phyloP scores from a whole-genome alignment of 2,888 invertebrate species.

The Chaetogeoica ovagalla region DNA sequence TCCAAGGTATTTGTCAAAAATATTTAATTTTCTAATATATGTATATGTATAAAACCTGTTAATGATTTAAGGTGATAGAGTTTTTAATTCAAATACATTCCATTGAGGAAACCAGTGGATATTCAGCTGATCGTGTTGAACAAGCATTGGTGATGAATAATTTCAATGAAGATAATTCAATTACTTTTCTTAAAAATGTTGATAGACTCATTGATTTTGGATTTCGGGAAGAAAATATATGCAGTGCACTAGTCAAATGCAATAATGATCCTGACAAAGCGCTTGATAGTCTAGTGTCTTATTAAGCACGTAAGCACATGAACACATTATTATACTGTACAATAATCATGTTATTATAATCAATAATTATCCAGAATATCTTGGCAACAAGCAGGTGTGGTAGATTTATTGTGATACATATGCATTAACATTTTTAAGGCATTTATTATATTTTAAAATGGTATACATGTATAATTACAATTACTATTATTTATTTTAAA shows the following conservation, averaged over 20 bases:
- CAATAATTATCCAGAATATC: slow-evolving; percentile 10
- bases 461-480: slow-evolving; percentile 35
- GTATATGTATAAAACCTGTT: background rate
- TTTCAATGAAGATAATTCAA: slow-evolving; percentile 61
- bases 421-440: slow-evolving; percentile 12
- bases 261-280: slow-evolving; percentile 84
- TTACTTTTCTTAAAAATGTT: slow-evolving; percentile 62
- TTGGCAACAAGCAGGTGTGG: slow-evolving; percentile 9
- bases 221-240: slow-evolving; percentile 76
- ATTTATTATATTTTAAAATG: slow-evolving; percentile 28
- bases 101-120: slow-evolving; percentile 61
- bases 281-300: slow-evolving; percentile 78
- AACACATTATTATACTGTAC: slow-evolving; percentile 12
- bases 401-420: slow-evolving; percentile 32
- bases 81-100: slow-evolving; percentile 71
- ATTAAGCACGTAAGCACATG: slow-evolving; percentile 57
- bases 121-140: slow-evolving; percentile 61
- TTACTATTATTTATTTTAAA: slow-evolving; percentile 7
- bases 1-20: slow-evolving; percentile 70
- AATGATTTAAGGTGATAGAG: slow-evolving; percentile 71
- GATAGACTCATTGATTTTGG: slow-evolving; percentile 80
- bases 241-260: slow-evolving; percentile 73
- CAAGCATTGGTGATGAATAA: slow-evolving; percentile 62
- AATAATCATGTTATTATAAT: slow-evolving; percentile 32
- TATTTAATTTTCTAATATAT: background rate